Percentiles rank a stretch among this genome's conserved stretches.
Conservation (phyloP, 2,113 vertebrate species). For the Panthera leo region DNA sequence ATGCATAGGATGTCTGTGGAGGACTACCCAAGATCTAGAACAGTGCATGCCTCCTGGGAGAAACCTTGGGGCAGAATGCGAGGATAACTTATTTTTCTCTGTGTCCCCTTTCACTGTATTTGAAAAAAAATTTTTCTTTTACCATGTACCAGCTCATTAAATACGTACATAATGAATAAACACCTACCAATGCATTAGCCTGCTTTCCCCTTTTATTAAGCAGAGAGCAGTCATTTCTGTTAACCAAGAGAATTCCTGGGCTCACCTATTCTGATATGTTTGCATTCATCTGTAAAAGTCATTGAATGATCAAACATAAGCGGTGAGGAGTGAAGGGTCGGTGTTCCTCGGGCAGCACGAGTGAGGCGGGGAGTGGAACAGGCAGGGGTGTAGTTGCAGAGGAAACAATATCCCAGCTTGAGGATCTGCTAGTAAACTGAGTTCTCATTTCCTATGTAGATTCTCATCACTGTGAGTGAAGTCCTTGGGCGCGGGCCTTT, state of each 20-base stretch:
- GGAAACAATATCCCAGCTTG: neutral
- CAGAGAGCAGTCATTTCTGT: neutral
- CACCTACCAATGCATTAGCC: neutral
- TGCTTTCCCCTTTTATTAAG: neutral
- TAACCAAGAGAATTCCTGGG: neutral
- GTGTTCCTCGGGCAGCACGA: neutral
- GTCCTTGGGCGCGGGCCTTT: neutral
- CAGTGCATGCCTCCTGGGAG: neutral
- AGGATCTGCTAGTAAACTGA: neutral
- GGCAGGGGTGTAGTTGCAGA: neutral
- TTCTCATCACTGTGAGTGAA: neutral
- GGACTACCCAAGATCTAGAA: neutral
- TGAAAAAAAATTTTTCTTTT: neutral
- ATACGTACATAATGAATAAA: neutral
- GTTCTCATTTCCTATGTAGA: neutral
- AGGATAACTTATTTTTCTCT: neutral
- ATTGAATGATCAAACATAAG: neutral
- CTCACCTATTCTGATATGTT: neutral
- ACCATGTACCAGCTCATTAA: neutral
- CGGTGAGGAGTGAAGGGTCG: fast-evolving
- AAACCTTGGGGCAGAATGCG: neutral
- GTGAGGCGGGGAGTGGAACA: neutral
- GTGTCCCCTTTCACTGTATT: neutral
- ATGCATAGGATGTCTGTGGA: too few species aligned
- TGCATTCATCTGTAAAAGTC: neutral